These are phyloP conservation scores for Euclidia mi DNA, from an alignment of 2,888 invertebrate genomes.

Conservation along the genomic window DNA sequence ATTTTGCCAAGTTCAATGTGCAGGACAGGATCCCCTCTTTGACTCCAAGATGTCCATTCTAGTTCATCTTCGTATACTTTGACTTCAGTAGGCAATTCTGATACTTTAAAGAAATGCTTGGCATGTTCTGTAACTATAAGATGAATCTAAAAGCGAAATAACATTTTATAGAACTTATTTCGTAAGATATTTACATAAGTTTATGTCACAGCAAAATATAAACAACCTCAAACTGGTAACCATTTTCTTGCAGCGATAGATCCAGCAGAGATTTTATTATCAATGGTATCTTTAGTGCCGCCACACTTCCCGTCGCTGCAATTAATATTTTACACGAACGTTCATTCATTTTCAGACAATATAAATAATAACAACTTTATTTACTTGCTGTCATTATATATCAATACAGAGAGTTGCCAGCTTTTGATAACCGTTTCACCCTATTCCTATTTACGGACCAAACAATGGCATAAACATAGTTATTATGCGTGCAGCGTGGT, in stretches of 20 bases:
- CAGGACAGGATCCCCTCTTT: conserved; percentile 97
- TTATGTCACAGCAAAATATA: conserved; percentile 21
- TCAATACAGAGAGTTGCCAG: too few relatives aligned
- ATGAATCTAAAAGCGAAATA: conserved; percentile 87
- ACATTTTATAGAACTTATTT: too few relatives aligned
- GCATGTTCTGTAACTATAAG: conserved; percentile 96
- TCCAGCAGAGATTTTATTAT: conserved; percentile 89
- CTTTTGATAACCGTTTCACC: too few relatives aligned
- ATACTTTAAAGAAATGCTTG: conserved; percentile 94
- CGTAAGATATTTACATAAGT: too few relatives aligned
- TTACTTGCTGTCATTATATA: too few relatives aligned
- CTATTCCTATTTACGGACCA: too few relatives aligned
- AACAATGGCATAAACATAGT: too few relatives aligned
- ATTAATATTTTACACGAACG: conserved; percentile 91
- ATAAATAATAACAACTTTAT: too few relatives aligned
- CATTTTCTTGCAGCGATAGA: conserved; percentile 52
- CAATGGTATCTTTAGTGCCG: conserved; percentile 96
- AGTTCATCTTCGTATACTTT: conserved; percentile 93
- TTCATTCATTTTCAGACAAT: conserved; percentile 65
- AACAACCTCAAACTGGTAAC: conserved; percentile 74
- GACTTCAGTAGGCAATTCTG: conserved; percentile 89
- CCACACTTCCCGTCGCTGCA: conserved; percentile 99
- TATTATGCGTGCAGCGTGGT: too few relatives aligned
- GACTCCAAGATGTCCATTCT: conserved; percentile 97
- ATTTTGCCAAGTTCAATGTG: conserved; percentile 98